phyloP scores from a whole-genome alignment of 2,797 vertebrate genomes.

The Alcedo atthis region DNA sequence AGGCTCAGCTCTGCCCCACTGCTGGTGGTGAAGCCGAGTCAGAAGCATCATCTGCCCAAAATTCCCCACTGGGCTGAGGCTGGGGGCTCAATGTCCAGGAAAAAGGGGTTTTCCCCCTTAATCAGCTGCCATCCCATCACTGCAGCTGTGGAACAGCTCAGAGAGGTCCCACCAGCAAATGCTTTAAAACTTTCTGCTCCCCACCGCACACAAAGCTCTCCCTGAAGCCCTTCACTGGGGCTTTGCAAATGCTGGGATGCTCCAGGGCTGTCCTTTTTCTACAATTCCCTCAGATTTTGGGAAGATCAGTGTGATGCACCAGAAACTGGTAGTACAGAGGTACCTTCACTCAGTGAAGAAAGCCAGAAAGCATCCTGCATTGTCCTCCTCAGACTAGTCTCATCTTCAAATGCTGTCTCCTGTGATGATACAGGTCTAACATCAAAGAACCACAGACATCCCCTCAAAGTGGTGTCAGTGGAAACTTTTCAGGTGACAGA shows the following conservation, averaged over 20 bases:
- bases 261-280: background rate
- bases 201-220: fast-evolving
- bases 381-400: background rate
- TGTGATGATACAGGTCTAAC: background rate
- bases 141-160: background rate
- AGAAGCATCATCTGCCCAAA: background rate
- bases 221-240: no score
- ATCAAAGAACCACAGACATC: fast-evolving
- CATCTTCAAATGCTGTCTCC: background rate
- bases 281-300: background rate
- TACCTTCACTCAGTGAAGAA: background rate
- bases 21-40: fast-evolving
- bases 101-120: background rate
- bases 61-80: background rate
- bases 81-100: background rate
- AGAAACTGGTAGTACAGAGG: background rate
- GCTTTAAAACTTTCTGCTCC: background rate
- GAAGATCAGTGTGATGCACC: background rate
- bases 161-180: background rate
- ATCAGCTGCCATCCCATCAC: background rate
- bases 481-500: background rate
- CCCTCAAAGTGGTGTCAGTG: background rate
- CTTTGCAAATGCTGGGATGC: background rate
- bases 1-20: background rate
- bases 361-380: background rate